Evolutionary conservation across 2,797 vertebrate species (phyloP).

Genomic region (Jordanella pulchra): DNA sequence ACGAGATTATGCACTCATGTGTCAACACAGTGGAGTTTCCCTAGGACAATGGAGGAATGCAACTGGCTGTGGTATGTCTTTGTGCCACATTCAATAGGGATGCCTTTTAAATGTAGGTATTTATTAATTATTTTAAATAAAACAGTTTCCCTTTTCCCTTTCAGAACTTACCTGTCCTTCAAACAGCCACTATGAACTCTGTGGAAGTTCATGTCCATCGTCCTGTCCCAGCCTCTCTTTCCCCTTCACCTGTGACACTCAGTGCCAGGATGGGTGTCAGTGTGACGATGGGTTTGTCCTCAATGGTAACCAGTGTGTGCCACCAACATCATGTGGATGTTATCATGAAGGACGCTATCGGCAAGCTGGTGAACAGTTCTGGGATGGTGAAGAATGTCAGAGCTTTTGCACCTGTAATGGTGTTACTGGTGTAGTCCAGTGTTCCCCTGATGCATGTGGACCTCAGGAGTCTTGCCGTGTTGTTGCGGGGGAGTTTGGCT

Average conservation of each 20-base stretch:
- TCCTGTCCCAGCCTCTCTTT: constrained; percentile 73
- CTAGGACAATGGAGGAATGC: constrained; percentile 67
- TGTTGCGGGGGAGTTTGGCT: constrained; percentile 54
- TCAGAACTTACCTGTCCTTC: constrained; percentile 62
- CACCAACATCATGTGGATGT: constrained; percentile 70
- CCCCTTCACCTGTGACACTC: constrained; percentile 61
- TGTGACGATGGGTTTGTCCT: constrained; percentile 71
- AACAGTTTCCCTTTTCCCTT: not conserved
- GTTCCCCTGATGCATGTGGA: constrained; percentile 48
- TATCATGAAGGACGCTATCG: constrained; percentile 60
- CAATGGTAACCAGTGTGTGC: constrained; percentile 65
- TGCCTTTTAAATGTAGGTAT: rapidly evolving
- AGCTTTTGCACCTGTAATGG: constrained; percentile 63
- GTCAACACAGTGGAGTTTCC: constrained; percentile 62
- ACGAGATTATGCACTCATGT: constrained; percentile 63
- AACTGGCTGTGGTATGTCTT: constrained; percentile 63
- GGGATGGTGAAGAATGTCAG: constrained; percentile 66
- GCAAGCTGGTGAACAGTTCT: constrained; percentile 59
- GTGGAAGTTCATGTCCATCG: constrained; percentile 67
- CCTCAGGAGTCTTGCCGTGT: constrained; percentile 58
- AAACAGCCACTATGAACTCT: constrained; percentile 73
- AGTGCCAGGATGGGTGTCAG: constrained; percentile 75
- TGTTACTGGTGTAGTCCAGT: constrained; percentile 51
- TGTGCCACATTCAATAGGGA: rapidly evolving
- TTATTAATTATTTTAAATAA: rapidly evolving